phyloP scores from a whole-genome alignment of 2,888 invertebrate genomes.

The Prosopocoilus inquinatus region DNA sequence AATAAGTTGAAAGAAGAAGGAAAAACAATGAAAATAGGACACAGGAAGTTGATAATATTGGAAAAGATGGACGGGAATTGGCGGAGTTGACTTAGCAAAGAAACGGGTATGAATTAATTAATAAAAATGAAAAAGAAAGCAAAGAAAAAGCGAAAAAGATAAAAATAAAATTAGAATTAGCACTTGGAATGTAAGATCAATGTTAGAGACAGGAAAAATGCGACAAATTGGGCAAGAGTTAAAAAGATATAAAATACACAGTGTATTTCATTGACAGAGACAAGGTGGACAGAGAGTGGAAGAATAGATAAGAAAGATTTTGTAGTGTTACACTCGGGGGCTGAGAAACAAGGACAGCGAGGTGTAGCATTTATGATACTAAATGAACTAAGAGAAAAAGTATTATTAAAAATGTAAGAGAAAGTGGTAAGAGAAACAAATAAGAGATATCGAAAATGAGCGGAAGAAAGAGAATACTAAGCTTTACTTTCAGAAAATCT shows the following conservation, averaged over 20 bases:
- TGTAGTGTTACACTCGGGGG: background rate
- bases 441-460: background rate
- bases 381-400: background rate
- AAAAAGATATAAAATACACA: background rate
- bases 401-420: too few species aligned
- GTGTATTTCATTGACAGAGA: background rate
- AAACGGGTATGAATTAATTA: too few species aligned
- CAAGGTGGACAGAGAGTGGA: background rate
- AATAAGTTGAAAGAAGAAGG: background rate
- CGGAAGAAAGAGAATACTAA: background rate
- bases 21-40: conserved; percentile 1
- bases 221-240: background rate
- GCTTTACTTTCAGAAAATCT: background rate
- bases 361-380: background rate
- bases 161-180: too few species aligned
- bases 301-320: background rate
- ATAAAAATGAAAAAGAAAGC: too few species aligned
- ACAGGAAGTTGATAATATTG: background rate
- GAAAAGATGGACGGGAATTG: background rate
- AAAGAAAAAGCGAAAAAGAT: too few species aligned
- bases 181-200: too few species aligned
- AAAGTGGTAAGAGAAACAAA: background rate
- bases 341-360: background rate
- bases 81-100: background rate
- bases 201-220: background rate